These are phyloP conservation scores for Callipepla californica DNA, from an alignment of 2,113 vertebrate genomes.

Conservation along the genomic window DNA sequence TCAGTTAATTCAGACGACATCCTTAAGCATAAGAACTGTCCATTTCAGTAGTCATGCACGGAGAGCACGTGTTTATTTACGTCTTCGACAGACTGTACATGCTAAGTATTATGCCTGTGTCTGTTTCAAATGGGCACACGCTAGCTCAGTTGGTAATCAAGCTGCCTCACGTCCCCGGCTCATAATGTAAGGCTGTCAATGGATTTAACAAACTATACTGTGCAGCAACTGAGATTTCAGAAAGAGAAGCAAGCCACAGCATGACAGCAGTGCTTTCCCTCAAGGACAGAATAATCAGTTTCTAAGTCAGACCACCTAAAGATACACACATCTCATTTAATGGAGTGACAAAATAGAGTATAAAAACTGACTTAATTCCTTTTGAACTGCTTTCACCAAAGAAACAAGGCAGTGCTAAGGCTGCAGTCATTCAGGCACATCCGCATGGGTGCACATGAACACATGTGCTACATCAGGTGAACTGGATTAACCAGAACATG, in stretches of 20 bases:
- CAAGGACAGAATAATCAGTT: neutral
- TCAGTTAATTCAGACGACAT: neutral
- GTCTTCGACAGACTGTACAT: neutral
- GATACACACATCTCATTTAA: neutral
- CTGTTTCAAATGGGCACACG: neutral
- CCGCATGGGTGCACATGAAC: no score
- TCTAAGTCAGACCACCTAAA: neutral
- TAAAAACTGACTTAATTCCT: neutral
- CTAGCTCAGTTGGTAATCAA: neutral
- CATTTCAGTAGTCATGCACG: neutral
- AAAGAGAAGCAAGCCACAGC: neutral
- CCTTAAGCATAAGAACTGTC: neutral
- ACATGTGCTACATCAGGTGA: neutral
- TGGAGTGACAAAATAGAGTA: fast-evolving
- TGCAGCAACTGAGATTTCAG: neutral
- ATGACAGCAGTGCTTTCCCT: neutral
- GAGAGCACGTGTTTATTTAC: neutral
- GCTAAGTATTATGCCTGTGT: neutral
- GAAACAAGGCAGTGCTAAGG: neutral
- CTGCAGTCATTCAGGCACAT: fast-evolving
- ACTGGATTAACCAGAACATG: neutral
- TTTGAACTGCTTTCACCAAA: neutral
- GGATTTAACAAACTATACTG: neutral
- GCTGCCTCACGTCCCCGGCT: neutral
- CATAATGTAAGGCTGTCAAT: neutral